Base-by-base conservation (phyloP, 2,797 vertebrate species). In the Eupleurogrammus muticus region DNA sequence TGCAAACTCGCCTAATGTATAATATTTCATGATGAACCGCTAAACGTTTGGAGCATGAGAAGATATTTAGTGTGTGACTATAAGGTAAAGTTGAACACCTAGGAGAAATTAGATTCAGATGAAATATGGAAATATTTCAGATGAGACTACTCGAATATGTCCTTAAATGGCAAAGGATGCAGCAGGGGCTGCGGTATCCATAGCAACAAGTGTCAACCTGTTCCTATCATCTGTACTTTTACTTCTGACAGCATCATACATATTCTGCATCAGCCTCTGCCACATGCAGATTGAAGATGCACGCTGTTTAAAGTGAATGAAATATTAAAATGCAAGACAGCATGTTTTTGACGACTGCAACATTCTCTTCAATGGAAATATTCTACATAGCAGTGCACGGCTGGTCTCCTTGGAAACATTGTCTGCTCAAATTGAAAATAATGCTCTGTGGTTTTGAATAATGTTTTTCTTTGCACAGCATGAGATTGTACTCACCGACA, bases 331-430 rank as follows among this genome's bases (percentile, higher is more conserved):
- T 17, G 12, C 16, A 16, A 38, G 35, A 49, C 13, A 46, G n/a
- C 35, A 42, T 11, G 1, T 40, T 49, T 56, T 13, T 60, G 34
- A 58, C 23, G 46, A 38, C 28, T 28, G 28, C 28, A 28, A 28
- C 28, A 28, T 28, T 77, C 40, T 13, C 51, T 74, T 57, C 60
- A 46, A 32, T 20, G n/a, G 24, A 79, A 66, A 78, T 66, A 66
- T 50, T 60, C 5, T 9, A 21, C 13, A 70, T 40, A 17, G 20
- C 51, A 1, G 17, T 28, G 49, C 24, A 32, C 13, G 17, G 24
- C 32, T 28, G 13, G 28, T 54, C 16, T 47, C 20, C 14, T 6
- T 2, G 8, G 17, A 66, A 55, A 63, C 1, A 2, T 28, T 60
- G 12, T 50, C 35, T 3, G 34, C 10, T 9, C 0, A 32, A 32